Base-by-base conservation (phyloP, 2,113 vertebrate species). In the Heteronetta atricapilla region DNA sequence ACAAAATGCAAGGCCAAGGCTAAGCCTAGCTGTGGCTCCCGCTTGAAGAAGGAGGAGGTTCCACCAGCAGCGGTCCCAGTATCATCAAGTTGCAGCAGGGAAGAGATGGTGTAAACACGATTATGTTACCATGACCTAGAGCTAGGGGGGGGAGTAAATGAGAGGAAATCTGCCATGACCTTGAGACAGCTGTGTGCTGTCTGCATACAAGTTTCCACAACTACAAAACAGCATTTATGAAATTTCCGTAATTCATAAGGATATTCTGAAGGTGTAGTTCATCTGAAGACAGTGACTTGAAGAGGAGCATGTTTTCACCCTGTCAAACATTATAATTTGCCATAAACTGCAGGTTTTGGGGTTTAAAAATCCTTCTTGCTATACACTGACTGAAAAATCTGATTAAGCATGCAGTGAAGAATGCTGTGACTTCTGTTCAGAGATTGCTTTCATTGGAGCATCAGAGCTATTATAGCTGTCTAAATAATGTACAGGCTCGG, bases 311-410 rank as follows among this genome's bases (percentile, higher is more conserved):
- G 76, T 82, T 93, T 74, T 91, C 63, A 81, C 72, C 86, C 67
- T 93, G 56, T 75, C 74, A 89, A 95, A 91, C 18, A 18, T 59
- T 92, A 69, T 82, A 70, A 73, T 96, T 94, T 93, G n/a, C 53
- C 80, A 52, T 55, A 73, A 96, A 95, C 56, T 93, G 38, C 69
- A 78, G 25, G 80, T 69, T 84, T 26, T 0, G 2, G 40, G 23
- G 23, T 16, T 88, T 46, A 18, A 75, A 81, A 82, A 48, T 33
- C 28, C 34, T 40, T 26, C 28, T 55, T 50, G 79, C 40, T 73
- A 76, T 89, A 82, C 79, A 56, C 33, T 74, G 42, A 60, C 66
- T 75, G 48, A 79, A 94, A 88, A 88, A 92, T 82, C 62, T 69
- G 70, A 93, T 87, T 85, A 90, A 86, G 64, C 31, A 56, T 85